Evolutionary conservation across 2,888 invertebrate genomes (phyloP).

Genomic region (Furcula furcula): DNA sequence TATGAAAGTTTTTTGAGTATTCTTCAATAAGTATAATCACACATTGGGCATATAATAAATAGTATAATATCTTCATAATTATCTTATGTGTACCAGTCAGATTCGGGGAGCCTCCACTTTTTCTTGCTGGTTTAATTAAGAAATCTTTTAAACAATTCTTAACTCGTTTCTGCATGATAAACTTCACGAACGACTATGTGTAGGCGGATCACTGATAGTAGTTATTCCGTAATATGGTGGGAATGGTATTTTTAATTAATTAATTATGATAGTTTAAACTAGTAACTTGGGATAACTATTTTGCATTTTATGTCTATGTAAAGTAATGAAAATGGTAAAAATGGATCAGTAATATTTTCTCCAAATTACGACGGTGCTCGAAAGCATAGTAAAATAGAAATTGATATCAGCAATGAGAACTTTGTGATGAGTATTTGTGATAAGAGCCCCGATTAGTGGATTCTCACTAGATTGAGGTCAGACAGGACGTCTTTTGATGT

Average conservation of each 20-base stretch:
- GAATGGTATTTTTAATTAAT: neutral
- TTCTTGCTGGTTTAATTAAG: neutral
- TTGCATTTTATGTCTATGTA: too few relatives aligned
- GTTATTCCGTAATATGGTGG: neutral
- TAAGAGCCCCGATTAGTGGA: constrained; percentile 12
- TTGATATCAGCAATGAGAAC: too few relatives aligned
- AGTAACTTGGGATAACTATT: too few relatives aligned
- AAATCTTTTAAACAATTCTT: neutral
- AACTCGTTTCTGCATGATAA: constrained; percentile 5
- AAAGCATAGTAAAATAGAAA: too few relatives aligned
- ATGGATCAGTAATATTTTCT: too few relatives aligned
- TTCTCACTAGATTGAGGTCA: constrained; percentile 21
- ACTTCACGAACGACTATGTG: neutral
- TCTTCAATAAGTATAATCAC: too few relatives aligned
- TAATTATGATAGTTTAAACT: neutral
- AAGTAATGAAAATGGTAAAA: too few relatives aligned
- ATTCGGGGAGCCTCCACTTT: neutral
- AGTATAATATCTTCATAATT: too few relatives aligned
- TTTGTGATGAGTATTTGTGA: neutral
- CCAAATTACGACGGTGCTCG: too few relatives aligned
- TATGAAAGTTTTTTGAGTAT: too few relatives aligned
- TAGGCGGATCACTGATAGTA: neutral
- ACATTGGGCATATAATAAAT: too few relatives aligned
- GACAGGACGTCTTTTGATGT: constrained; percentile 34
- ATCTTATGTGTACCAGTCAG: too few relatives aligned